Conservation (phyloP, 1,140 invertebrate genomes). For the Apis mellifera region DNA sequence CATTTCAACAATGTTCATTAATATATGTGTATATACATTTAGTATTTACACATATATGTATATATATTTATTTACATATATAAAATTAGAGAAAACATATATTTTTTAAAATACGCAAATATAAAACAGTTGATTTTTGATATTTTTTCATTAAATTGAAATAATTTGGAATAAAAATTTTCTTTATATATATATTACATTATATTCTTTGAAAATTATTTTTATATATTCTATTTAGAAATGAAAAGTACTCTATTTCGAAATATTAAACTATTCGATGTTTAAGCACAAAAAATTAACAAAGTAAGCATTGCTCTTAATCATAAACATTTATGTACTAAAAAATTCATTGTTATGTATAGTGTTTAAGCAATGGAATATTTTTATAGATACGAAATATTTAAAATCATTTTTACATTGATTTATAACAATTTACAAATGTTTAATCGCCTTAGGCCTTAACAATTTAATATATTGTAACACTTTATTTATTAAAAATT, state of each 20-base stretch:
- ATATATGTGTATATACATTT: slow-evolving; percentile 31
- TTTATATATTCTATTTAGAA: not conserved
- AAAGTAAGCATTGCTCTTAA: not conserved
- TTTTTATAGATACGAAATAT: not conserved
- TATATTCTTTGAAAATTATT: not conserved
- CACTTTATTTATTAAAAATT: slow-evolving; percentile 54
- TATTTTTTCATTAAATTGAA: not conserved
- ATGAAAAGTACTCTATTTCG: not conserved
- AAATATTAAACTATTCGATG: not conserved
- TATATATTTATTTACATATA: slow-evolving; percentile 16
- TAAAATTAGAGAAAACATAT: not conserved
- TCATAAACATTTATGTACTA: not conserved
- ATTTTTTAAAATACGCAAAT: not conserved
- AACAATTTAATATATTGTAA: slow-evolving; percentile 51
- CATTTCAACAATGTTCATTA: slow-evolving; percentile 40
- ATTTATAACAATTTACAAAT: slow-evolving; percentile 37
- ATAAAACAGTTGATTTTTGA: not conserved
- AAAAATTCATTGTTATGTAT: not conserved
- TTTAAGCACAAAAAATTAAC: not conserved
- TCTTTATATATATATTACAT: not conserved
- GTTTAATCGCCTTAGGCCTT: not conserved
- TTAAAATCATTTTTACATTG: not conserved
- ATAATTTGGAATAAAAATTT: not conserved
- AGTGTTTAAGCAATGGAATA: not conserved
- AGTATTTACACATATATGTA: not conserved